These are phyloP conservation scores for Crenuchus spilurus DNA, from an alignment of 2,797 vertebrate species.

Conservation along the genomic window DNA sequence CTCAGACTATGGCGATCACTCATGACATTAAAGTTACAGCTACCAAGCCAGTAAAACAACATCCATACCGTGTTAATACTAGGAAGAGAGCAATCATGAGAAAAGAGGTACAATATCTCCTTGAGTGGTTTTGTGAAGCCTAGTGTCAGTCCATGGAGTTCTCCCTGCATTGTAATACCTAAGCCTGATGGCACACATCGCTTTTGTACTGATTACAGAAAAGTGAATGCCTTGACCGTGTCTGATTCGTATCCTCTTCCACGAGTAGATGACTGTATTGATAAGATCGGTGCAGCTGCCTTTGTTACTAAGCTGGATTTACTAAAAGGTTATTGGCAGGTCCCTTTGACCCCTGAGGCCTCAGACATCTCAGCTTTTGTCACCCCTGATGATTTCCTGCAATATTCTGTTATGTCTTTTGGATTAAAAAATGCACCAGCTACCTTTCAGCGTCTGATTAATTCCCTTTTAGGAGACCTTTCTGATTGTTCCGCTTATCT, in stretches of 20 bases:
- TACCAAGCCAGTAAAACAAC: too few species aligned
- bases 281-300: not conserved
- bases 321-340: not conserved
- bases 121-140: not conserved
- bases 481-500: not conserved
- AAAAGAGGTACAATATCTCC: not conserved
- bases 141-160: not conserved
- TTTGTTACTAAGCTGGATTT: not conserved
- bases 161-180: not conserved
- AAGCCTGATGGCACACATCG: not conserved
- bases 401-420: not conserved
- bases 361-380: too few species aligned
- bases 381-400: too few species aligned
- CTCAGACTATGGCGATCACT: too few species aligned
- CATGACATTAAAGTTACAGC: too few species aligned
- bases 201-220: not conserved
- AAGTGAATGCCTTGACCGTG: not conserved
- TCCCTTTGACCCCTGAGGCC: too few species aligned
- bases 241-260: not conserved
- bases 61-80: not conserved
- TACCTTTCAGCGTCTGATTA: not conserved
- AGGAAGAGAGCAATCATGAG: not conserved
- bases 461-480: not conserved
- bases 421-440: not conserved
- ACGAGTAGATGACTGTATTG: not conserved